Conservation (phyloP, 2,113 vertebrate genomes). For the Terrapene triunguis region DNA sequence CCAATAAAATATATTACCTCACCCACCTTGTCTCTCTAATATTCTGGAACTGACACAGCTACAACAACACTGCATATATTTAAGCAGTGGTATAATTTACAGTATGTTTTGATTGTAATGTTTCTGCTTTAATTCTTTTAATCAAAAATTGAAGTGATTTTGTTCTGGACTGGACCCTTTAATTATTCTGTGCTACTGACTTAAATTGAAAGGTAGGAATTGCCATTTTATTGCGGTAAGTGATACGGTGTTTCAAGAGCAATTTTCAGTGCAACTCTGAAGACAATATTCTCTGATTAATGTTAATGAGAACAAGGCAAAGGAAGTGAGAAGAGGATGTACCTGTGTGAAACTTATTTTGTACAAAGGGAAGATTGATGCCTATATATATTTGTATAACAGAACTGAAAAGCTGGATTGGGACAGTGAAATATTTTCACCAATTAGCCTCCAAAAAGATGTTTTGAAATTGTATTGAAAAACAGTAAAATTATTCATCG, state of each 20-base stretch:
- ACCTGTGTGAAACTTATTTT: conserved; percentile 40
- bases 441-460: background rate
- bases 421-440: background rate
- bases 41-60: background rate
- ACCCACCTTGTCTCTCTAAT: background rate
- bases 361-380: background rate
- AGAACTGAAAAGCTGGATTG: conserved; percentile 3
- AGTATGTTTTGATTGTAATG: background rate
- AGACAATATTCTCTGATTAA: conserved; percentile 23
- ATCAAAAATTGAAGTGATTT: conserved; percentile 15
- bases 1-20: background rate
- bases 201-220: background rate
- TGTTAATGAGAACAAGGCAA: conserved; percentile 37
- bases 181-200: background rate
- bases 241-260: background rate
- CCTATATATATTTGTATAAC: conserved; percentile 1
- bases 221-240: background rate
- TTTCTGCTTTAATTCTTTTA: conserved; percentile 3
- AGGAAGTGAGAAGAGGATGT: background rate
- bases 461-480: background rate
- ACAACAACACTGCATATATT: background rate
- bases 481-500: background rate
- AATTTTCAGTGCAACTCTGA: background rate
- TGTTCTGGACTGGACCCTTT: background rate
- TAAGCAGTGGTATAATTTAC: background rate